A percentile compares a stretch with the other conserved stretches of the same genome.
phyloP scores from a whole-genome alignment of 1,140 invertebrate species.

The Plodia interpunctella region DNA sequence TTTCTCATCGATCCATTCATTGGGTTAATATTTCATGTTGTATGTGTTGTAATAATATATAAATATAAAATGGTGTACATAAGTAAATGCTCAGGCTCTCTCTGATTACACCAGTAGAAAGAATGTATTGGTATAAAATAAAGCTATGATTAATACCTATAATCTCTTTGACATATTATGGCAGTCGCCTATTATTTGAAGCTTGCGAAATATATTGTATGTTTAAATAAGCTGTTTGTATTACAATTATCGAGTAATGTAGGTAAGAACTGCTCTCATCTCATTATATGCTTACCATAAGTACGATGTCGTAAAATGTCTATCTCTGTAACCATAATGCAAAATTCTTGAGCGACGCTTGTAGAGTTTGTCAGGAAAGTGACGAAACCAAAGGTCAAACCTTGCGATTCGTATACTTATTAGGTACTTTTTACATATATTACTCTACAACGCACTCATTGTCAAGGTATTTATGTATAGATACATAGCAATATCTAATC shows the following conservation, averaged over 20 bases:
- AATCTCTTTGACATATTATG: conserved; percentile 18
- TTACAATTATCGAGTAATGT: conserved; percentile 56
- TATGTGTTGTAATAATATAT: too few species aligned
- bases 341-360: conserved; percentile 33
- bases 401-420: conserved; percentile 13
- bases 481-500: not conserved
- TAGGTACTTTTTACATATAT: too few species aligned
- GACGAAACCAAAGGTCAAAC: not conserved
- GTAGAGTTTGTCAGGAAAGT: not conserved
- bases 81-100: not conserved
- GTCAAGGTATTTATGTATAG: not conserved
- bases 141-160: conserved; percentile 4
- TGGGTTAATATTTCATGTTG: too few species aligned
- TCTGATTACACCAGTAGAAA: not conserved
- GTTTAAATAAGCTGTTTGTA: conserved; percentile 53
- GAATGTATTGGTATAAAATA: not conserved
- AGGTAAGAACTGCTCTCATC: conserved; percentile 50
- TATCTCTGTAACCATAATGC: conserved; percentile 16
- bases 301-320: conserved; percentile 18
- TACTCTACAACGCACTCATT: conserved; percentile 20
- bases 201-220: conserved; percentile 59
- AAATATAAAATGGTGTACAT: not conserved
- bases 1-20: not conserved
- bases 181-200: conserved; percentile 27
- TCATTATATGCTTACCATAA: conserved; percentile 37